Evolutionary conservation across 2,113 vertebrate species (phyloP).

Genomic region (Hyperoodon ampullatus): DNA sequence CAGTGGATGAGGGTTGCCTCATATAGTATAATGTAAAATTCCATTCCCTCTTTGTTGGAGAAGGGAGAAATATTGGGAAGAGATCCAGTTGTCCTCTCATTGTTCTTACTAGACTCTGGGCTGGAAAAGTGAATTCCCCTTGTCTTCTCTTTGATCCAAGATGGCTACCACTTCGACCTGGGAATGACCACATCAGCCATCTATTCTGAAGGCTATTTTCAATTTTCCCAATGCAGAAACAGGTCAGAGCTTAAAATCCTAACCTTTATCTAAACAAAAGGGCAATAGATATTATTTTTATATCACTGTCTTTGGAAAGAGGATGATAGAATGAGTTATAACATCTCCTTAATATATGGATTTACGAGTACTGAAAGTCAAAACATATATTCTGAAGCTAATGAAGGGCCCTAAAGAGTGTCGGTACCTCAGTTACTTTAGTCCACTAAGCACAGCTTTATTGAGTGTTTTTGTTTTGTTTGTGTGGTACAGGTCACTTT

Average conservation of each 20-base stretch:
- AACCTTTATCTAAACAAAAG: conserved; percentile 61
- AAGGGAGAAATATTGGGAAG: neutral
- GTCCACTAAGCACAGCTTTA: neutral
- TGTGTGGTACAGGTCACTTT: neutral
- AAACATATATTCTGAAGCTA: conserved; percentile 6
- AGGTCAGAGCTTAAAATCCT: conserved; percentile 63
- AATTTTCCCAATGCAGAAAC: conserved; percentile 59
- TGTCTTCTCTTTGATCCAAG: too few species aligned
- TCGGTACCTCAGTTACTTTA: neutral
- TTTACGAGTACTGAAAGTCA: conserved; percentile 43
- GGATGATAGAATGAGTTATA: conserved; percentile 59
- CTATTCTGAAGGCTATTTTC: conserved; percentile 43
- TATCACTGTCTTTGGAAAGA: conserved; percentile 59
- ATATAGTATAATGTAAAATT: neutral
- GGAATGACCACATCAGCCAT: neutral
- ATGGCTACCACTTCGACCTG: neutral
- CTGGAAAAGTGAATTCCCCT: neutral
- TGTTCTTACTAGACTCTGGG: neutral
- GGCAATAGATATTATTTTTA: conserved; percentile 63
- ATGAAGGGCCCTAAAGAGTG: neutral
- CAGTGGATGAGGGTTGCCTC: neutral
- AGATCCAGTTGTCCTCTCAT: neutral
- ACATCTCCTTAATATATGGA: conserved; percentile 38
- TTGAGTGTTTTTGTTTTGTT: neutral
- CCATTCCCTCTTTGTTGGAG: neutral